phyloP scores from a whole-genome alignment of 2,888 invertebrate genomes.

The Lochmaea capreae region DNA sequence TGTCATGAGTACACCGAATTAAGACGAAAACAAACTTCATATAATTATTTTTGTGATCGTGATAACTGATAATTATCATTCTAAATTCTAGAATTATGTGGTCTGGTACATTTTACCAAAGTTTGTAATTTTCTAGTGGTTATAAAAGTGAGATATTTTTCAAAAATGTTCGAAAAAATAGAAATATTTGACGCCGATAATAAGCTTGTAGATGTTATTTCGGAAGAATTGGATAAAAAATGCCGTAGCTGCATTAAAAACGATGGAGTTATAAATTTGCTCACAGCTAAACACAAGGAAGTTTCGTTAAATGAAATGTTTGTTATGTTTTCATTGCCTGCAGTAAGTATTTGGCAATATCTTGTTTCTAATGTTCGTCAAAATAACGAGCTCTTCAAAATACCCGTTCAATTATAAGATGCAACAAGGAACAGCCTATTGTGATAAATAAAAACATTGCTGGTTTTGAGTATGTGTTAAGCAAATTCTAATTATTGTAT shows the following conservation, averaged over 20 bases:
- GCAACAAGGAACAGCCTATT: background rate
- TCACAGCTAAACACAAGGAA: background rate
- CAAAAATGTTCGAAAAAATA: background rate
- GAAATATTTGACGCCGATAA: slow-evolving; percentile 1
- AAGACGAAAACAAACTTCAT: background rate
- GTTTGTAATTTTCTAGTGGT: background rate
- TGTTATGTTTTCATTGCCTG: background rate
- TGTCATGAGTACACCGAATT: background rate
- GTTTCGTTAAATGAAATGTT: background rate
- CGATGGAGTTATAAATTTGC: slow-evolving; percentile 5
- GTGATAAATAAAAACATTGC: no score
- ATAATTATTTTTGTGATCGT: background rate
- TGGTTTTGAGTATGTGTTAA: no score
- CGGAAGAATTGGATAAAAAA: background rate
- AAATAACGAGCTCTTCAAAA: background rate
- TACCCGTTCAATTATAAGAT: background rate
- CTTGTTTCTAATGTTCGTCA: background rate
- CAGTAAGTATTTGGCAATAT: background rate
- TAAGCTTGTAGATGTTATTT: background rate
- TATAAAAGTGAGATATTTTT: background rate
- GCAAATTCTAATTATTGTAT: no score
- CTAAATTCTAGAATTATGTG: background rate
- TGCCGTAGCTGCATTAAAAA: slow-evolving; percentile 5
- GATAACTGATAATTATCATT: background rate
- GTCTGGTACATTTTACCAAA: background rate